Percentiles rank a stretch among this genome's conserved stretches.
Conservation (phyloP, 2,113 vertebrate species). For the Spizaetus ornatus region DNA sequence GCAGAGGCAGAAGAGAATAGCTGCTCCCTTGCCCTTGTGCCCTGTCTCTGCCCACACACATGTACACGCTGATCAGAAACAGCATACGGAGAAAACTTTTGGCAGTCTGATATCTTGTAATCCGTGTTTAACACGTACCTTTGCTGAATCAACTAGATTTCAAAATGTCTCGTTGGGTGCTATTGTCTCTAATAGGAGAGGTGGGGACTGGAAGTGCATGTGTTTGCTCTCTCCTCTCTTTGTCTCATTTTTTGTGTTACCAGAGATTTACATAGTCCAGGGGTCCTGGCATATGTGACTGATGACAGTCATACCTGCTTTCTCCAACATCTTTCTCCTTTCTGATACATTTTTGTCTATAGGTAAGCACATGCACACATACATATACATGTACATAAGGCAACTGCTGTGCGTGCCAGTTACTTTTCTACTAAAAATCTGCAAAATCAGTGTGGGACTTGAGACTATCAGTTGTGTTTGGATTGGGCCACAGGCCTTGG, state of each 20-base stretch:
- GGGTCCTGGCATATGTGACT: not conserved
- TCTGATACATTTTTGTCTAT: not conserved
- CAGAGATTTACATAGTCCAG: not conserved
- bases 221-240: not conserved
- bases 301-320: not conserved
- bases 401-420: not conserved
- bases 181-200: fast-evolving
- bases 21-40: not conserved
- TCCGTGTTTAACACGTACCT: fast-evolving
- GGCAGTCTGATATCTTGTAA: not conserved
- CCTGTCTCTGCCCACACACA: not conserved
- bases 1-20: not conserved
- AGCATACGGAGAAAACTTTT: not conserved
- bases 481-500: not conserved
- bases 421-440: not conserved
- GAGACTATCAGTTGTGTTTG: not conserved
- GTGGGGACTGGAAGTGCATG: fast-evolving
- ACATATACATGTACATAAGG: too few species aligned
- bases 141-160: not conserved
- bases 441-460: not conserved
- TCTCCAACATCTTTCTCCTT: not conserved
- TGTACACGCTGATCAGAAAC: fast-evolving
- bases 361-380: fast-evolving
- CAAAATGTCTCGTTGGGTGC: not conserved
- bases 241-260: not conserved